Evolutionary conservation across 1,140 invertebrate genomes (phyloP).

Genomic region (Panagrolaimus sp.): DNA sequence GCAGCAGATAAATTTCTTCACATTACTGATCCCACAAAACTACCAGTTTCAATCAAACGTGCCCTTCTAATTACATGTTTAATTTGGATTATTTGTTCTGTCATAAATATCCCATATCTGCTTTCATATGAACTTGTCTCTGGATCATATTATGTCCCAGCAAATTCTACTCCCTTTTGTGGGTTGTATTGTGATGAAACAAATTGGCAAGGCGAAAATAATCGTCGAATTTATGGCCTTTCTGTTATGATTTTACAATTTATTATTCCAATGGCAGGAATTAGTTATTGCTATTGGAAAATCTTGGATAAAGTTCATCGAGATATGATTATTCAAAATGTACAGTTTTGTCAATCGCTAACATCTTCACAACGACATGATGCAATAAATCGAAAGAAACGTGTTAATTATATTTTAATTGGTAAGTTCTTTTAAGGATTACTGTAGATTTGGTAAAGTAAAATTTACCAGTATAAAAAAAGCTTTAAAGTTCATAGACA

Average conservation of each 20-base stretch:
- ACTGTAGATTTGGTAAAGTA: no score
- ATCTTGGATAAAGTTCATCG: slow-evolving; percentile 51
- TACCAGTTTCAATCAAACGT: slow-evolving; percentile 38
- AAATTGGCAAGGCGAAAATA: slow-evolving; percentile 49
- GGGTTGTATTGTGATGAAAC: slow-evolving; percentile 54
- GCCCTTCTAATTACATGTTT: slow-evolving; percentile 40
- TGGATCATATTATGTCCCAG: slow-evolving; percentile 47
- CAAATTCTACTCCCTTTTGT: slow-evolving; percentile 50
- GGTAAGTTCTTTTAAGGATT: no score
- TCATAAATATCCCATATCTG: slow-evolving; percentile 55
- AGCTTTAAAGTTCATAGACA: no score
- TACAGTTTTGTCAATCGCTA: slow-evolving; percentile 48
- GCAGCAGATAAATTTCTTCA: slow-evolving; percentile 56
- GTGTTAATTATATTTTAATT: slow-evolving; percentile 57
- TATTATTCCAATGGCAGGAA: slow-evolving; percentile 55
- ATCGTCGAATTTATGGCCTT: slow-evolving; percentile 46
- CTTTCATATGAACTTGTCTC: slow-evolving; percentile 47
- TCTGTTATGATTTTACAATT: slow-evolving; percentile 57
- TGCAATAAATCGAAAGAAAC: slow-evolving; percentile 50
- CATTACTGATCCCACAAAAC: slow-evolving; percentile 34
- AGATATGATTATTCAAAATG: slow-evolving; percentile 57
- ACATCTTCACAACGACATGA: slow-evolving; percentile 48
- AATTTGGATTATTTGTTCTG: slow-evolving; percentile 50
- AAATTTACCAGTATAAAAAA: no score
- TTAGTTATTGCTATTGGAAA: slow-evolving; percentile 54